Evolutionary conservation across 2,888 invertebrate species (phyloP).

Genomic region (Heliconius charithonia): DNA sequence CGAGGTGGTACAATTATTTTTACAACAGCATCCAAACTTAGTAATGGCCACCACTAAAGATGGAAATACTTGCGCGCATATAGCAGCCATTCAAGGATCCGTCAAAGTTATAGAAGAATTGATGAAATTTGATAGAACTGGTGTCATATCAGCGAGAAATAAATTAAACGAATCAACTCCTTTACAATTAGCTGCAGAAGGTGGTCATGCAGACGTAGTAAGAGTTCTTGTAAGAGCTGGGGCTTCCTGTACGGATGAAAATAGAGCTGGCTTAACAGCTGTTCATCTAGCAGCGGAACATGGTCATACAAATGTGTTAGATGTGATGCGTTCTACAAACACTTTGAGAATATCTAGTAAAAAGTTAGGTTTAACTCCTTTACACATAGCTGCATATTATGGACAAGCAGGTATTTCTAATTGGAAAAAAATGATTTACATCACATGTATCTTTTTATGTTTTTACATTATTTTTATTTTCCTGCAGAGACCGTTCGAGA

Average conservation of each 20-base stretch:
- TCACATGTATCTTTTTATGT: neutral
- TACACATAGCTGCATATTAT: constrained; percentile 98
- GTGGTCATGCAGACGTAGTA: constrained; percentile 98
- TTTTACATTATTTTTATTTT: neutral
- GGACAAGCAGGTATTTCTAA: constrained; percentile 92
- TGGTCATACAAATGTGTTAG: constrained; percentile 96
- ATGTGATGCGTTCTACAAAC: constrained; percentile 94
- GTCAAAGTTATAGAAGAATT: constrained; percentile 98
- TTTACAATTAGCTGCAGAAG: constrained; percentile 98
- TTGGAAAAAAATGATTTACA: neutral
- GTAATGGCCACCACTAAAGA: constrained; percentile 98
- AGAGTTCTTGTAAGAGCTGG: constrained; percentile 97
- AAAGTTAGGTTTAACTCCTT: constrained; percentile 97
- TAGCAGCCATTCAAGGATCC: constrained; percentile 99
- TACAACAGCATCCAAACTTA: constrained; percentile 96
- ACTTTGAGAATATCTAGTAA: constrained; percentile 95
- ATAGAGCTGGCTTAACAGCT: constrained; percentile 97
- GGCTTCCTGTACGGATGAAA: constrained; percentile 98
- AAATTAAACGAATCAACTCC: constrained; percentile 98
- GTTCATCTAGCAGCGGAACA: constrained; percentile 98
- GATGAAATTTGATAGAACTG: constrained; percentile 98
- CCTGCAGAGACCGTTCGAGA: constrained; percentile 95
- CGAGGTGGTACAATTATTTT: constrained; percentile 98
- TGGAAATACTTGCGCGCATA: constrained; percentile 99
- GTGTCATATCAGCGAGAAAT: constrained; percentile 98